Evolutionary conservation across 2,888 invertebrate species (phyloP), one percentile per base, ranked within the genome.

Genomic region (Imbricaverruca yamaguchii): DNA sequence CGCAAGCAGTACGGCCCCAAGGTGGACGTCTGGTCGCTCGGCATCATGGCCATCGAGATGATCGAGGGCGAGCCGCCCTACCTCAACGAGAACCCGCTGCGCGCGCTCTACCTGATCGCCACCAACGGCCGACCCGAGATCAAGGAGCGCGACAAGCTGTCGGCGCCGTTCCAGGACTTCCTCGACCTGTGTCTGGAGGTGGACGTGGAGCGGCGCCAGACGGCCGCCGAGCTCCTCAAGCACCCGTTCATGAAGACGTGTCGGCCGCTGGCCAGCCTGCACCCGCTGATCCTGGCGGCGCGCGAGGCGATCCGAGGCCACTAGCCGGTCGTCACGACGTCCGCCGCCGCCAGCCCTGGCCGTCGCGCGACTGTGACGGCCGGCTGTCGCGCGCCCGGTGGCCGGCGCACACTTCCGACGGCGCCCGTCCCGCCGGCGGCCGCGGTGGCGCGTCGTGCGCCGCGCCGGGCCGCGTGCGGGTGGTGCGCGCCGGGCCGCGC

Each of bases 41-140:
- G 97, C 21, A 98, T 98, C 83, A 97, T 98, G 97, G 95, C 96
- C 0, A 96, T 98, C 81, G 96, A 96, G 88, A 95, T 95, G 95
- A 93, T 98, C 80, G 97, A 98, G 87, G 98, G 98, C 0, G 95
- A 97, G 86, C 98, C 98, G 0, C 98, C 98, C 0, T 98, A 98
- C 87, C 91, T 98, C 87, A 94, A 96, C 85, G 98, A 98, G 87
- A 93, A 96, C 0, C 97, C 97, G 0, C 87, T 97, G 55, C 89
- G 94, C 84, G 97, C 98, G 21, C 90, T 98, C 80, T 98, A 97
- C 89, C 89, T 97, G 84, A 98, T 98, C 83, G 97, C 98, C 0
- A 95, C 97, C 0, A 95, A 96, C 83, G 98, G 98, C 0, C 92
- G 97, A 85, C 98, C 98, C 0, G 92, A 93, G 85, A 93, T 98